Percentiles rank a stretch among this genome's conserved stretches.
Conservation (phyloP, 2,113 vertebrate genomes). For the Corythoichthys haematopterus region DNA sequence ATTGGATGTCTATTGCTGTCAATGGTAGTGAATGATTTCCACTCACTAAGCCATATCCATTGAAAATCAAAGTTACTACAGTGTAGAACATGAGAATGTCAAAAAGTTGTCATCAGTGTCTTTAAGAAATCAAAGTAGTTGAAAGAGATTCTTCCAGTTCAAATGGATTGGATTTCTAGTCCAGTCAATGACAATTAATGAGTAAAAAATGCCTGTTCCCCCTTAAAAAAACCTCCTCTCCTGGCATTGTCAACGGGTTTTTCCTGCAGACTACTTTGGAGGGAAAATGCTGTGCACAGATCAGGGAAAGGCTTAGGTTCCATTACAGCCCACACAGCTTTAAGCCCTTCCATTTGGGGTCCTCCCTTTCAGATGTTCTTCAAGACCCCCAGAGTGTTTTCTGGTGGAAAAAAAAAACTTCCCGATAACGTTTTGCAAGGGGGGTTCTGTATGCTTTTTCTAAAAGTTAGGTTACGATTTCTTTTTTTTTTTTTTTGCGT, state of each 20-base stretch:
- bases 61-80: too few relatives aligned
- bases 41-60: too few relatives aligned
- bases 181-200: too few relatives aligned
- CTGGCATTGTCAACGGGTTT: constrained; percentile 65
- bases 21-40: too few relatives aligned
- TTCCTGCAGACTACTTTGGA: constrained; percentile 46
- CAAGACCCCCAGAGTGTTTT: constrained; percentile 43
- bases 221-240: constrained; percentile 57
- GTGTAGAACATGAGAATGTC: too few relatives aligned
- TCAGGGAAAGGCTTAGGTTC: constrained; percentile 60
- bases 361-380: constrained; percentile 60
- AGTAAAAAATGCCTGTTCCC: too few relatives aligned
- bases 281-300: constrained; percentile 54
- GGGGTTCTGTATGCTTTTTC: background rate
- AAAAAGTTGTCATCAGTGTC: too few relatives aligned
- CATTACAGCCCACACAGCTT: constrained; percentile 70
- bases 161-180: too few relatives aligned
- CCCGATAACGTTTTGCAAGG: background rate
- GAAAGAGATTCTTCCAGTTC: too few relatives aligned
- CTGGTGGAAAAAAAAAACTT: constrained; percentile 29
- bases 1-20: too few relatives aligned
- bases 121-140: too few relatives aligned
- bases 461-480: background rate
- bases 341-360: constrained; percentile 63
- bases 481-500: background rate